Evolutionary conservation across 1,140 invertebrate genomes (phyloP), one percentile per base, ranked within the genome.

Genomic region (Temnothorax nylanderi): DNA sequence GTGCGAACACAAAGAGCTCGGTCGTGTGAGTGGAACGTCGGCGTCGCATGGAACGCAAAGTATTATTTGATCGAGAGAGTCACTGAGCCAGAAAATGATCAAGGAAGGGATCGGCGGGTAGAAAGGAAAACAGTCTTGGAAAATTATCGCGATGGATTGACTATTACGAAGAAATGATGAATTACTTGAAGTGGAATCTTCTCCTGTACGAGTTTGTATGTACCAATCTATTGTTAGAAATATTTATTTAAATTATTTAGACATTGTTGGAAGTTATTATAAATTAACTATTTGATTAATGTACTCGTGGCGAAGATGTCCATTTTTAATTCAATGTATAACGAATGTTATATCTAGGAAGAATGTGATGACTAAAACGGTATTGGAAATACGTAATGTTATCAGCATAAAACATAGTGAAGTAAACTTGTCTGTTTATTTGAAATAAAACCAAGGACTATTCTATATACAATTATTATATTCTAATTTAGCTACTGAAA

Each of bases 1-100:
- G 77, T 49, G 82, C 49, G 51, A 88, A 84, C 75, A 93, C 88
- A 93, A 92, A 93, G 91, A 91, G 89, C 89, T 82, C 88, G 85
- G 76, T 86, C 82, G 34, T 82, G 51, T 58, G n/a, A n/a, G 69
- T 49, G 71, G 1, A 82, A 84, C 32, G 47, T 16, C 56, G 49
- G 51, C 49, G 49, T 56, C 32, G 32, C 37, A 16, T 37, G 64
- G 71, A 85, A 87, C 47, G 75, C 85, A 74, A 91, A 90, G 92
- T 91, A 90, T 92, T 90, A 91, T 93, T 94, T 89, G 92, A 93
- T 93, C 87, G 88, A 88, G 81, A 89, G 78, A 90, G 8, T 87
- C 89, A 85, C 21, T 85, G 89, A 82, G 86, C 85, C 62, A 92
- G 89, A 93, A 93, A 92, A 91, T 91, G 65, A 90, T 81, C 86